Conservation (phyloP, 2,888 invertebrate species). For the Pheosia tremula region DNA sequence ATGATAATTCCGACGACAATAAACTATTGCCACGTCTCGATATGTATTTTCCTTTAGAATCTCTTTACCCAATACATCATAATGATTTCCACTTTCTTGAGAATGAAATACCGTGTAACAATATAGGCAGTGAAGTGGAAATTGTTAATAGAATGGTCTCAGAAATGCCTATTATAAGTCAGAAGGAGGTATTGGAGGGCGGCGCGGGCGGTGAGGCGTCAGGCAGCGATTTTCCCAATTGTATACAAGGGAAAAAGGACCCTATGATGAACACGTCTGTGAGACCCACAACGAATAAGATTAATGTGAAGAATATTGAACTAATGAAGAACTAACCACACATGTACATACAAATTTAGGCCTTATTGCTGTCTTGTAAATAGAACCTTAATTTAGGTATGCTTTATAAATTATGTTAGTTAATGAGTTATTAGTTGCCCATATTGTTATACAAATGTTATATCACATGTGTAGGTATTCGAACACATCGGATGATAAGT, state of each 20-base stretch:
- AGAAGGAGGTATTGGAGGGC: constrained; percentile 60
- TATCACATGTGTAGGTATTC: too few species aligned
- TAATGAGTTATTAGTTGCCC: background rate
- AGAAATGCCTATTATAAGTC: constrained; percentile 66
- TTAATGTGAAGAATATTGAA: constrained; percentile 80
- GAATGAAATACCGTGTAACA: constrained; percentile 61
- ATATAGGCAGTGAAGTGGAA: constrained; percentile 56
- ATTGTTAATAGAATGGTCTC: constrained; percentile 63
- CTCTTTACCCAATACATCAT: constrained; percentile 69
- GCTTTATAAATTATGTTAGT: background rate
- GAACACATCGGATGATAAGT: too few species aligned
- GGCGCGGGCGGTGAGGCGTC: constrained; percentile 45
- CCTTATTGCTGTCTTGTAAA: too few species aligned
- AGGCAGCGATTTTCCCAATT: constrained; percentile 60
- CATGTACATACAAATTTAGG: too few species aligned
- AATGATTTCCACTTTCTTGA: constrained; percentile 78
- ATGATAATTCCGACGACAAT: constrained; percentile 78
- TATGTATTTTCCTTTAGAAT: constrained; percentile 74
- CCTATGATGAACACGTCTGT: constrained; percentile 79
- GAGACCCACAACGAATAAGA: constrained; percentile 71
- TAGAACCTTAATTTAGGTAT: too few species aligned
- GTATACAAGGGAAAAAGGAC: constrained; percentile 73
- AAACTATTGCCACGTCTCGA: constrained; percentile 73
- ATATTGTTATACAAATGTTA: too few species aligned
- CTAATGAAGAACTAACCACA: constrained; percentile 70